phyloP scores from a whole-genome alignment of 2,797 vertebrate genomes.

The Clamator glandarius region DNA sequence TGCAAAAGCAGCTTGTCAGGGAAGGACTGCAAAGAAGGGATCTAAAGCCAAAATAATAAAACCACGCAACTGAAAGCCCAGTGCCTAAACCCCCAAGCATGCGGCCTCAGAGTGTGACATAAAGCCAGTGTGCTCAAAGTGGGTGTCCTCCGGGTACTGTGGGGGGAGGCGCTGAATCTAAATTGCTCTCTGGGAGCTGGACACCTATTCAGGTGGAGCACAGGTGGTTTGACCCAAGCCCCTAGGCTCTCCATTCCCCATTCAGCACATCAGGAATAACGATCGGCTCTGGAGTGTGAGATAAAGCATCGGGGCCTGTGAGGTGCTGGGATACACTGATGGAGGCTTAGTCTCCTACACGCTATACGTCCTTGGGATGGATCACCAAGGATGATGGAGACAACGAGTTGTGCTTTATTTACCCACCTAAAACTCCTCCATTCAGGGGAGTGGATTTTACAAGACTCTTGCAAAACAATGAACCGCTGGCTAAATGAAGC shows the following conservation, averaged over 20 bases:
- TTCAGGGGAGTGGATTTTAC: conserved; percentile 14
- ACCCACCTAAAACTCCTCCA: conserved; percentile 38
- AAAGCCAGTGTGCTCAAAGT: conserved; percentile 34
- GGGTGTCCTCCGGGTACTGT: conserved; percentile 32
- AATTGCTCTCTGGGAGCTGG: neutral
- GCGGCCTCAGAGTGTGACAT: conserved; percentile 17
- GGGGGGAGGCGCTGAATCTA: neutral
- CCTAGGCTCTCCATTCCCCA: neutral
- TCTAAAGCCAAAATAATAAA: conserved; percentile 67
- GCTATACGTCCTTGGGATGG: no score
- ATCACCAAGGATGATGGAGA: conserved; percentile 12
- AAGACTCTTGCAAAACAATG: conserved; percentile 35
- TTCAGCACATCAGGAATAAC: neutral
- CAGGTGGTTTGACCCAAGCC: conserved; percentile 18
- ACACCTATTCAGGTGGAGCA: conserved; percentile 15
- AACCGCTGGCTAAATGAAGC: conserved; percentile 29
- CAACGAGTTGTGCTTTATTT: conserved; percentile 7
- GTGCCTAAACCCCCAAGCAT: conserved; percentile 12
- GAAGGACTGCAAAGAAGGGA: conserved; percentile 64
- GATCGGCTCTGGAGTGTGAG: neutral
- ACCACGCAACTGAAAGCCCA: conserved; percentile 37
- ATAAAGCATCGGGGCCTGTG: neutral
- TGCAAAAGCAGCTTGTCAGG: conserved; percentile 63
- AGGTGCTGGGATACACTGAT: neutral
- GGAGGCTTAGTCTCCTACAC: neutral